Base-by-base conservation (phyloP, 2,113 vertebrate species). In the Polyodon spathula region DNA sequence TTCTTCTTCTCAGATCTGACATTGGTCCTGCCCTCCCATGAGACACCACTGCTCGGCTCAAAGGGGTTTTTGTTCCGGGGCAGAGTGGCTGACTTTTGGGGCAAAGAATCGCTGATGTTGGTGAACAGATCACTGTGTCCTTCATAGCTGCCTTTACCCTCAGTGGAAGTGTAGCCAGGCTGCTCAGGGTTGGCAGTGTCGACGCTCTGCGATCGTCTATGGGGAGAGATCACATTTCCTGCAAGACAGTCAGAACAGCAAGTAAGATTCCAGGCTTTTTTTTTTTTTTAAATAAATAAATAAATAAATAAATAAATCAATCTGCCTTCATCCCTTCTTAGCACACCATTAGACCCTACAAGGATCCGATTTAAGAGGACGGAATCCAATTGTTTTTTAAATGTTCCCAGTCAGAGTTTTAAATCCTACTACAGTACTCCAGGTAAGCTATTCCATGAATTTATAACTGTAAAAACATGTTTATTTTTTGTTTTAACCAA, bases 51-150 rank as follows among this genome's bases (percentile, higher is more conserved):
- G 77, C 74, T 92, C 82, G 81, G 90, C 74, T 97, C 91, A 68
- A 96, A 97, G 0, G 96, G 96, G 79, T 97, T 97, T 84, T 83
- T 93, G 76, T 96, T 97, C 76, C 93, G 91, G 80, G 96, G 96
- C 80, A 98, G 88, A 58, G 96, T 98, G 63, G 96, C 96, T 70
- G 90, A 97, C 80, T 98, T 98, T 78, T 91, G 94, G 78, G 94
- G 92, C 87, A 97, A 84, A 40, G 81, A 84, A 83, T 92, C 90
- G 77, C 79, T 87, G 77, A 92, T 85, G 58, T 90, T 88, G 62
- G 81, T 84, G 80, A 96, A 93, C 58, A 87, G 90, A 79, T 97
- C 93, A 70, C 73, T 80, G 59, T 86, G 88, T 67, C 72, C 80
- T 76, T 88, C 86, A 11, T 73, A 72, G 37, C 81, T 80, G 64